Evolutionary conservation across 1,140 invertebrate species (phyloP).

Genomic region (Penaeus vannamei): DNA sequence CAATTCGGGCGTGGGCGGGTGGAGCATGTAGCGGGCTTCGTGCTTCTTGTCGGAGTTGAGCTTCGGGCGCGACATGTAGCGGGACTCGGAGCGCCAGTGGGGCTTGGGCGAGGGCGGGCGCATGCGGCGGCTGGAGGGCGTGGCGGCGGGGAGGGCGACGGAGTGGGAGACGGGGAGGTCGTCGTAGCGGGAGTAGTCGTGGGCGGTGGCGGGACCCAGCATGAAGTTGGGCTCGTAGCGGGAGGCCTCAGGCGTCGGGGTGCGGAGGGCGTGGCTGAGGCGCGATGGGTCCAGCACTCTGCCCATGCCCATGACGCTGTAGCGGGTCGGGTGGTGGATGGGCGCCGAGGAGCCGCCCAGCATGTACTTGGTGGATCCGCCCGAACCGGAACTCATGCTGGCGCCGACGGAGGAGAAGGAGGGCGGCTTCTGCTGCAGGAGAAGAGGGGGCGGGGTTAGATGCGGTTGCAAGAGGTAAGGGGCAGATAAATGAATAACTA

Average conservation of each 20-base stretch:
- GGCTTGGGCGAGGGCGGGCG: background rate
- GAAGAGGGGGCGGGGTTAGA: background rate
- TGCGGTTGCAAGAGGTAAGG: background rate
- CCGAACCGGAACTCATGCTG: slow-evolving; percentile 35
- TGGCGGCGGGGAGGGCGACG: too few relatives aligned
- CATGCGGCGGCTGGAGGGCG: too few relatives aligned
- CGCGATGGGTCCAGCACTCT: background rate
- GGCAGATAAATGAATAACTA: background rate
- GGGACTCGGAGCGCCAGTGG: slow-evolving; percentile 8
- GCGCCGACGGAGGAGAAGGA: slow-evolving; percentile 1
- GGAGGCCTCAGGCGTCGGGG: slow-evolving; percentile 33
- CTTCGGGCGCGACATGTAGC: slow-evolving; percentile 34
- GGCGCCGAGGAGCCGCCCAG: background rate
- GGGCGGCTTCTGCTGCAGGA: background rate
- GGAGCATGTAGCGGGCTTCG: slow-evolving; percentile 1
- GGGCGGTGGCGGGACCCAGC: background rate
- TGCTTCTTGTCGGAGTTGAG: background rate
- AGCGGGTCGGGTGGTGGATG: background rate
- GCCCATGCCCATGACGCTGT: background rate
- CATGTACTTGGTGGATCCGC: slow-evolving; percentile 48
- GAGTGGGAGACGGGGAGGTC: too few relatives aligned
- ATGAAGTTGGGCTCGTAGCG: slow-evolving; percentile 59
- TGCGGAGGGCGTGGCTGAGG: background rate
- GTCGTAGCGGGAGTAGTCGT: too few relatives aligned
- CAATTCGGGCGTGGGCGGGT: slow-evolving; percentile 44